Conservation (phyloP, 2,888 invertebrate species). For the Mystacides longicornis region DNA sequence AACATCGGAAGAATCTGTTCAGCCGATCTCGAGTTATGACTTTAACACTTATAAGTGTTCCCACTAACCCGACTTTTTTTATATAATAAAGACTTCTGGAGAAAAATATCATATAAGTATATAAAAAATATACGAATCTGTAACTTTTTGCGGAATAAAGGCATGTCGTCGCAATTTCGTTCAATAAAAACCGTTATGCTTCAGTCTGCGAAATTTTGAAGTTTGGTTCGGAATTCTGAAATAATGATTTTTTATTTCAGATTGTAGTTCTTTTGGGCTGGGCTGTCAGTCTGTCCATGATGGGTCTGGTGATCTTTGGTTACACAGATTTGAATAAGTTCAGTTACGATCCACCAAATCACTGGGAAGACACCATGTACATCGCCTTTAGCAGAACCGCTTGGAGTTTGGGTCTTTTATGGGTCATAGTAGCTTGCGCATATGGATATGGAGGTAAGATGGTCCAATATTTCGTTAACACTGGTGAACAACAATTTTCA, state of each 20-base stretch:
- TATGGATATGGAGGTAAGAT: slow-evolving; percentile 20
- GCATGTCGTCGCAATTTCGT: not conserved
- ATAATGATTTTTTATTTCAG: slow-evolving; percentile 6
- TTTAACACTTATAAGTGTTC: too few species aligned
- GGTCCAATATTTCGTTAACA: not conserved
- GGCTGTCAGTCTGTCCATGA: slow-evolving; percentile 10
- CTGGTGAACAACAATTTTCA: not conserved
- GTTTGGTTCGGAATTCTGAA: not conserved
- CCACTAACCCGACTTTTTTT: too few species aligned
- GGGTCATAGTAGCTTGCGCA: slow-evolving; percentile 17
- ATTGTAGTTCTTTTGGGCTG: slow-evolving; percentile 7
- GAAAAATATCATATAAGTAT: too few species aligned
- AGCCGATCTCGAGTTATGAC: too few species aligned
- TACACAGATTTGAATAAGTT: slow-evolving; percentile 5
- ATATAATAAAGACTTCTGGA: too few species aligned
- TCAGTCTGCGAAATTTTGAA: too few species aligned
- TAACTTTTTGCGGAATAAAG: too few species aligned
- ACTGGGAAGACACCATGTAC: slow-evolving; percentile 9
- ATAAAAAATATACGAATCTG: too few species aligned
- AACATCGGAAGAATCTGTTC: too few species aligned
- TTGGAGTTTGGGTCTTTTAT: slow-evolving; percentile 14
- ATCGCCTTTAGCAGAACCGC: slow-evolving; percentile 14
- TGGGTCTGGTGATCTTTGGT: slow-evolving; percentile 11
- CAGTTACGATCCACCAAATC: not conserved
- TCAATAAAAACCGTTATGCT: too few species aligned